Evolutionary conservation across 2,113 vertebrate genomes (phyloP).

Genomic region (Nicator chloris): DNA sequence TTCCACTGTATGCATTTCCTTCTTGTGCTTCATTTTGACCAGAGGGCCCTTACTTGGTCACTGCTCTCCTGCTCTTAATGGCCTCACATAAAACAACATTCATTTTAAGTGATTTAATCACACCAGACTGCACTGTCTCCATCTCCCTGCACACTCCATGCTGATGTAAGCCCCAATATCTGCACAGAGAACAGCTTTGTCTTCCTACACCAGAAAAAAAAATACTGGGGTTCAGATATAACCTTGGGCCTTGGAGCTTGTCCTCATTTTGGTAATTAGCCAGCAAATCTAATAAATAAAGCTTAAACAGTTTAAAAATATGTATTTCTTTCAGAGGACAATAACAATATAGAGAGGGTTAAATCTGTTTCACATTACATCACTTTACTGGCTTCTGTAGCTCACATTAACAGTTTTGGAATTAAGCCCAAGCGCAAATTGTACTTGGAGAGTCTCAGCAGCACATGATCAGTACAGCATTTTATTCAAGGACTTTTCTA

Average conservation of each 20-base stretch:
- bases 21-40: not conserved
- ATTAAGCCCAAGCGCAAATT: conserved; percentile 51
- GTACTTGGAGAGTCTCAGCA: conserved; percentile 49
- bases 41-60: not conserved
- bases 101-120: not conserved
- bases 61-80: not conserved
- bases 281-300: not conserved
- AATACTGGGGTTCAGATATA: not conserved
- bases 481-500: conserved; percentile 36
- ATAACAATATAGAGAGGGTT: not conserved
- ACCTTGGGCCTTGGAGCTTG: not conserved
- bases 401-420: conserved; percentile 53
- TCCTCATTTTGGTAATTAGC: not conserved
- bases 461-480: not conserved
- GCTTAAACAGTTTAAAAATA: not conserved
- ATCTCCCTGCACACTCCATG: not conserved
- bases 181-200: not conserved
- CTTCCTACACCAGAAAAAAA: not conserved
- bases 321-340: not conserved
- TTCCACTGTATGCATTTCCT: not conserved
- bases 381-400: conserved; percentile 42
- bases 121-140: not conserved
- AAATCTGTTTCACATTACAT: conserved; percentile 46
- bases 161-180: not conserved
- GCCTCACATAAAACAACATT: not conserved